phyloP scores from a whole-genome alignment of 2,888 invertebrate species.

The Callosobruchus maculatus region DNA sequence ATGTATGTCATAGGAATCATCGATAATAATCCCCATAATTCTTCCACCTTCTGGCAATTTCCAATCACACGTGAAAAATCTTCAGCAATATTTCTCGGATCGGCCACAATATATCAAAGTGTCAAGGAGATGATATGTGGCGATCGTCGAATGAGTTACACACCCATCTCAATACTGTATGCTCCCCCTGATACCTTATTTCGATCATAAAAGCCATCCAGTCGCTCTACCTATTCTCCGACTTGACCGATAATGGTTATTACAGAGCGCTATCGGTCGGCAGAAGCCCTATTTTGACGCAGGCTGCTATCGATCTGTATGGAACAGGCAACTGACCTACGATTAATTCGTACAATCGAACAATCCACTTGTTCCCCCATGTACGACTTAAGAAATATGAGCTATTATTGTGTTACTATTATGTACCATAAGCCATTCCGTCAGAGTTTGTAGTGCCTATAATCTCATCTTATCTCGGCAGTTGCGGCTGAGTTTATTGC shows the following conservation, averaged over 20 bases:
- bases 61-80: neutral
- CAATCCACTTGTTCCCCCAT: no score
- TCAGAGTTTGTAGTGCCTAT: no score
- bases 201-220: neutral
- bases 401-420: no score
- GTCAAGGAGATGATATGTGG: slow-evolving; percentile 2
- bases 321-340: no score
- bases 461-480: no score
- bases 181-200: neutral
- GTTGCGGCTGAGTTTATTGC: no score
- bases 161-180: neutral
- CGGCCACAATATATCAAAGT: slow-evolving; percentile 1
- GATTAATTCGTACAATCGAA: no score
- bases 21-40: neutral
- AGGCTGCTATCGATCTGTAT: no score
- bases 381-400: no score
- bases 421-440: no score
- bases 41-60: neutral
- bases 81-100: neutral
- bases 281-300: no score
- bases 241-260: neutral
- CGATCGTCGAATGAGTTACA: neutral
- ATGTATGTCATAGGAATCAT: neutral
- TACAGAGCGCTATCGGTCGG: neutral
- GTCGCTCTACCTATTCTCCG: neutral